Evolutionary conservation across 2,888 invertebrate genomes (phyloP).

Genomic region (Toxonevra muliebris): DNA sequence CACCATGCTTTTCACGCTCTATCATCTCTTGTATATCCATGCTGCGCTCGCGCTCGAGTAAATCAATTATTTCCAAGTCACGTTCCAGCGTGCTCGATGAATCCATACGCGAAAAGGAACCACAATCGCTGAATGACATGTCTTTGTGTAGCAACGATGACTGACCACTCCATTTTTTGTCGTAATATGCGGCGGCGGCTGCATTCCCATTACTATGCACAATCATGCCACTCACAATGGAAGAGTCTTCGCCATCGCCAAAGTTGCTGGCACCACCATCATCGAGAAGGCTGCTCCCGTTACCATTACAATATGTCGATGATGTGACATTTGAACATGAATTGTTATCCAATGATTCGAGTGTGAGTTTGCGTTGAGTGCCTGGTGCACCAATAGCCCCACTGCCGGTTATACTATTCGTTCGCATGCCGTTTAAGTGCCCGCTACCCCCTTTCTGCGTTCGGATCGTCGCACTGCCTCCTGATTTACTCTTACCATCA

Average conservation of each 20-base stretch:
- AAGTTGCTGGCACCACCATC: conserved; percentile 59
- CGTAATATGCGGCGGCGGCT: conserved; percentile 35
- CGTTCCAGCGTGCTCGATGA: conserved; percentile 61
- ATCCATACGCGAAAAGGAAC: conserved; percentile 54
- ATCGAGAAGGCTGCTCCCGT: conserved; percentile 49
- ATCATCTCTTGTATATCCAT: conserved; percentile 64
- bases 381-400: conserved; percentile 3
- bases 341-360: conserved; percentile 56
- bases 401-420: conserved; percentile 18
- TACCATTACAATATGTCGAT: conserved; percentile 60
- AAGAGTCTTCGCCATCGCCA: conserved; percentile 62
- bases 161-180: conserved; percentile 47
- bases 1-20: conserved; percentile 57
- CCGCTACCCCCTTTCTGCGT: conserved; percentile 16
- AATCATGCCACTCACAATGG: conserved; percentile 62
- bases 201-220: conserved; percentile 46
- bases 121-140: conserved; percentile 59
- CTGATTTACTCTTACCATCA: conserved; percentile 47
- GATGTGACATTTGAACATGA: conserved; percentile 62
- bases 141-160: conserved; percentile 52
- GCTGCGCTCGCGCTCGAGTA: conserved; percentile 64
- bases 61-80: conserved; percentile 64
- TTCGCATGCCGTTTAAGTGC: conserved; percentile 2
- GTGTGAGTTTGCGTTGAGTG: conserved; percentile 43
- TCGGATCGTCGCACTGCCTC: neutral